Evolutionary conservation across 2,888 invertebrate genomes (phyloP).

Genomic region (Smittia sp.): DNA sequence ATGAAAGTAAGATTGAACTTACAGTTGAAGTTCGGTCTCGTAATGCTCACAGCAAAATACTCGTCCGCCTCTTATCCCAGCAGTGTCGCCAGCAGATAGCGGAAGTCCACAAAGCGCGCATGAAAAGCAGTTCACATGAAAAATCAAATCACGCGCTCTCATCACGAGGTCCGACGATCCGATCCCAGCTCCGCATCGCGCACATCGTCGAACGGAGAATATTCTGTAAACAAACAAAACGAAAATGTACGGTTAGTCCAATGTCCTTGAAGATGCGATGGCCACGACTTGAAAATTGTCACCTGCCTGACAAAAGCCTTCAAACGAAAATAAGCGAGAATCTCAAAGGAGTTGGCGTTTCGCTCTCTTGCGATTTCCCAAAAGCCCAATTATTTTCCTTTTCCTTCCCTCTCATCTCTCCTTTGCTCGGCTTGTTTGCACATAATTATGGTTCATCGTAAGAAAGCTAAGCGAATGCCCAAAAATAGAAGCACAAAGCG

Average conservation of each 20-base stretch:
- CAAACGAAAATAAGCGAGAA: not conserved
- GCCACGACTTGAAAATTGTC: not conserved
- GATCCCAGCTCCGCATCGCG: slow-evolving; percentile 80
- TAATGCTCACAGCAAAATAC: slow-evolving; percentile 68
- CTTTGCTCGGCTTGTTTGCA: not conserved
- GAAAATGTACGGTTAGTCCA: slow-evolving; percentile 20
- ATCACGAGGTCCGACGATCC: slow-evolving; percentile 86
- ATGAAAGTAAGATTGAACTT: slow-evolving; percentile 5
- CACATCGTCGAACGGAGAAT: slow-evolving; percentile 82
- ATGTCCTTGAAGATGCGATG: slow-evolving; percentile 21
- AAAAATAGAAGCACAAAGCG: slow-evolving; percentile 17
- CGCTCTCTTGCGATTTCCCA: slow-evolving; percentile 6
- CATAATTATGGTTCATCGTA: slow-evolving; percentile 24
- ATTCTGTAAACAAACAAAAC: slow-evolving; percentile 59
- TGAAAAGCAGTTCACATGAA: slow-evolving; percentile 86
- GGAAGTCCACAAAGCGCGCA: slow-evolving; percentile 80
- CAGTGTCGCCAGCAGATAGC: slow-evolving; percentile 85
- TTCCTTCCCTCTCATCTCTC: not conserved
- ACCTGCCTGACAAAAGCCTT: slow-evolving; percentile 10
- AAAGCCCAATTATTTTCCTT: slow-evolving; percentile 36
- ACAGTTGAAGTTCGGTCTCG: slow-evolving; percentile 49
- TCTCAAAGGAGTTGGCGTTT: not conserved
- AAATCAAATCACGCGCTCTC: slow-evolving; percentile 82
- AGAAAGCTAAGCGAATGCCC: not conserved
- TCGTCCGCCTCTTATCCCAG: slow-evolving; percentile 80